Evolutionary conservation across 2,113 vertebrate genomes (phyloP), one percentile per base, ranked within the genome.

Genomic region (Psittacara wagleri): DNA sequence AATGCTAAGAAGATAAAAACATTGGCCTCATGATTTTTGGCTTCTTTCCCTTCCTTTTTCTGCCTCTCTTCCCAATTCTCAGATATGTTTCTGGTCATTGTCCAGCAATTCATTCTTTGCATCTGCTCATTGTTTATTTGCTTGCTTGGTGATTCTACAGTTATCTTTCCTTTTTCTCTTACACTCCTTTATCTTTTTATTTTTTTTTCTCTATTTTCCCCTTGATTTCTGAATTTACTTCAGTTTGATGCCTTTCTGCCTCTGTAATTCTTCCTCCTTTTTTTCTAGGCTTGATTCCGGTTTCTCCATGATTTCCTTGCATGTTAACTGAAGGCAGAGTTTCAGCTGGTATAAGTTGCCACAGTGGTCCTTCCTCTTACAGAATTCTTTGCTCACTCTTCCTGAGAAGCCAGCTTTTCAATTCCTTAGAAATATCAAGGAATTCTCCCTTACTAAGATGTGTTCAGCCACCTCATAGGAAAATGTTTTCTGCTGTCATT

Each of bases 81-180:
- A 52, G 90, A 90, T 75, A 75, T 18, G 10, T 88, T 90, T 92
- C 76, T 96, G 92, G 90, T 74, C 24, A 24, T 27, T 49, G 44
- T 87, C 94, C 94, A 96, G 72, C 77, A 59, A 89, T 94, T 94
- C 74, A 92, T 89, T 82, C 59, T 62, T 89, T 2, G 12, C 91
- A 95, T 91, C 87, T 96, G 84, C 61, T 84, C 64, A 5, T 64
- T 51, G 25, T 78, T 90, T 93, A 10, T 86, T 67, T 80, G 39
- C 59, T 69, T 67, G 35, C 37, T 66, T 78, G n/a, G 9, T 48
- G 52, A 64, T 77, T 75, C 86, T 41, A 2, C 7, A 76, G 37
- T 80, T 87, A 44, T 41, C 44, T 74, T 90, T 88, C 55, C n/a
- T 82, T 84, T 84, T 70, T 27, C 44, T 92, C 33, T 67, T 59